Percentiles rank a stretch among this genome's conserved stretches.
phyloP scores from a whole-genome alignment of 2,113 vertebrate species.

The Meles meles region DNA sequence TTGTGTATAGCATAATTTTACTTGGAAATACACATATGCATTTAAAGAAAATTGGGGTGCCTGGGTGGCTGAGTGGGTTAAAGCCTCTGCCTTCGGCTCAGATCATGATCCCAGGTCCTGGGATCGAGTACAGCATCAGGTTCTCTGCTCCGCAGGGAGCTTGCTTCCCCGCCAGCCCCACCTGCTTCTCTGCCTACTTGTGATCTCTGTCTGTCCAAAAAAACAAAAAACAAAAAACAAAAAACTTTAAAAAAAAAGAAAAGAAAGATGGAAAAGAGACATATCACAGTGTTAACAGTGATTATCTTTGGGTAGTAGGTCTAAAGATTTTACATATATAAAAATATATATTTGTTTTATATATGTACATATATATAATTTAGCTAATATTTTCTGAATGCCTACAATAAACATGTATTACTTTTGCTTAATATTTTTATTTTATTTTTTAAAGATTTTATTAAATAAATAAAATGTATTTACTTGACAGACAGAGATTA shows the following conservation, averaged over 20 bases:
- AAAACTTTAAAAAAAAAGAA: neutral
- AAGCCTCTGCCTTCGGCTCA: no score
- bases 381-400: slow-evolving; percentile 9
- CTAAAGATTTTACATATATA: neutral
- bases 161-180: no score
- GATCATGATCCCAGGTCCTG: no score
- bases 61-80: no score
- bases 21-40: neutral
- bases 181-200: no score
- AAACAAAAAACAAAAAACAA: no score
- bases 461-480: no score
- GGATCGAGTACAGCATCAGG: no score
- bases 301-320: neutral
- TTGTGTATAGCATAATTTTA: neutral
- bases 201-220: no score
- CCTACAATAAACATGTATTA: neutral
- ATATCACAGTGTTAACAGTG: neutral
- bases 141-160: no score
- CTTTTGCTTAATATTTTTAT: neutral
- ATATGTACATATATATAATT: neutral
- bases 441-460: neutral
- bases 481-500: no score
- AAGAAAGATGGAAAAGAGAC: neutral
- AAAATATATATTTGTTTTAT: neutral
- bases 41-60: neutral